Base-by-base conservation (phyloP, 1,140 invertebrate species). In the Neotoxoptera formosana region DNA sequence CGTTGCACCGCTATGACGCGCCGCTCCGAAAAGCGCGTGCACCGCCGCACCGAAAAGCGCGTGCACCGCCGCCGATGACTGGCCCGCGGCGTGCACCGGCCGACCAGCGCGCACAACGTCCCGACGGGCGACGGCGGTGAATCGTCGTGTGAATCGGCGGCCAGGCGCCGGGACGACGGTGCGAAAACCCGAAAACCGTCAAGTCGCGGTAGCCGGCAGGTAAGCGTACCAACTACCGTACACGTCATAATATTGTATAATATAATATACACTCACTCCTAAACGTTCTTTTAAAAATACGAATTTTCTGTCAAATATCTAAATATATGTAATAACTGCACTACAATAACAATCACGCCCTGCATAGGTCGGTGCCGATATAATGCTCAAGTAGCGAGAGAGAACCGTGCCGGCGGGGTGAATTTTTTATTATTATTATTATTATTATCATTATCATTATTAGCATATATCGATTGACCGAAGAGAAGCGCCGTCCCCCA, bases 1-100 rank as follows among this genome's bases (percentile, higher is more conserved):
- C 88, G 88, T 88, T 88, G 86, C 47, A 88, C 47, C 86, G n/a
- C 34, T 34, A 25, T 36, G 88, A 34, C 88, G n/a, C 87, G 87
- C 17, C 48, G 34, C 20, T 23, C n/a, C 34, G 48, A 36, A 56
- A 89, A 34, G 9, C 87, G n/a, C 21, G 87, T 51, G 87, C 87
- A 89, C 48, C 34, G n/a, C 30, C 86, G 87, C 45, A 34, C 48
- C 48, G 20, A 34, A 89, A 89, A 34, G 9, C 87, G n/a, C 21
- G 87, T 51, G 87, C 87, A 89, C 48, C 34, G n/a, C 48, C 87
- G 48, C 8, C 48, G 48, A 30, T 30, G 30, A 30, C 30, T 67
- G 60, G 60, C 60, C 60, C 60, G 30, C 45, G 45, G 48, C 86
- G 47, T 87, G n/a, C 48, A 47, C 41, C 45, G 84, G 34, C 84